Base-by-base conservation (phyloP, 2,113 vertebrate genomes). In the Cephalopholis sonnerati region DNA sequence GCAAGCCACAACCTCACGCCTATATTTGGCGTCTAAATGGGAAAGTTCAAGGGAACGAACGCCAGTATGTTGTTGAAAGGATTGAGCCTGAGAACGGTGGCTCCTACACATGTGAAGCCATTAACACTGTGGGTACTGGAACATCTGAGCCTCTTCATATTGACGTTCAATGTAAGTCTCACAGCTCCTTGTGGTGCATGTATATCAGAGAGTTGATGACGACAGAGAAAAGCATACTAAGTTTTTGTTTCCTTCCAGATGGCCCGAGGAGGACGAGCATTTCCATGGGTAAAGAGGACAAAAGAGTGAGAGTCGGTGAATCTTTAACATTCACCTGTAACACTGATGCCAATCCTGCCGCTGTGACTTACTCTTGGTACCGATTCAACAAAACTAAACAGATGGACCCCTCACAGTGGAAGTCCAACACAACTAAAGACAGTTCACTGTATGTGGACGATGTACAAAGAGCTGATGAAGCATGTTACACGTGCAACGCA, bases 401-500 rank as follows among this genome's bases (percentile, higher is more conserved):
- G 5, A 25, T 1, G 7, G 6, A 59, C 29, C 7, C 36, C 13
- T 32, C 29, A 7, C 10, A 25, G 2, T 46, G 15, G 69, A 39
- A 0, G 2, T 2, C 8, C 1, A 0, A 0, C 0, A 15, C 0
- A 3, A 2, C 0, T 10, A 0, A 0, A 1, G 0, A 0, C 2
- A 2, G 54, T 0, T 0, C 0, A 1, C 25, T 84, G 1, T 0
- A 0, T 1, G 36, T 89, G 18, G 0, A 1, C 0, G 6, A 0
- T 0, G 64, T 93, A 12, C 1, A 82, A 54, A 69, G 82, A 66
- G 1, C 3, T 25, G 58, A 95, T 73, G 75, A 89, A 44, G 92
- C 68, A 7, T 79, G 53, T 69, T 95, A 94, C 32, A 65, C 1
- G 2, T 95, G 95, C 74, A 82, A 46, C 0, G 81, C 90, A 0